Evolutionary conservation across 2,113 vertebrate species (phyloP).

Genomic region (Burhinus bistriatus): DNA sequence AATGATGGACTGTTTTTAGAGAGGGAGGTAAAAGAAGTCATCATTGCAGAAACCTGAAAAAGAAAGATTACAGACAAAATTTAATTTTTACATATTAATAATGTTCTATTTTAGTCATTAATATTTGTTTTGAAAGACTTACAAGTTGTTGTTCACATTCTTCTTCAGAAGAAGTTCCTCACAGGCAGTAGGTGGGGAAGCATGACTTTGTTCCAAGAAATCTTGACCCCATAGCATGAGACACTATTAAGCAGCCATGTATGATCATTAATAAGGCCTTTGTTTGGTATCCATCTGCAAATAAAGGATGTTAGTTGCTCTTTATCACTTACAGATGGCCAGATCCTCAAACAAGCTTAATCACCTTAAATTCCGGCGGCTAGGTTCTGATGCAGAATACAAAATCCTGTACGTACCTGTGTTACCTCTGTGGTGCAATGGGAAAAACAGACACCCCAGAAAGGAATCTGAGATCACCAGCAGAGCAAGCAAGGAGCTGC

Average conservation of each 20-base stretch:
- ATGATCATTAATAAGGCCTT: not conserved
- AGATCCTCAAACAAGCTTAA: not conserved
- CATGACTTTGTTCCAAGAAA: not conserved
- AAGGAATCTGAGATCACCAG: not conserved
- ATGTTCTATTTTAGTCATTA: not conserved
- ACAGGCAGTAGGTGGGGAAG: not conserved
- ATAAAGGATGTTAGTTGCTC: not conserved
- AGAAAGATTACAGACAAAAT: not conserved
- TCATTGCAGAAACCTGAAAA: not conserved
- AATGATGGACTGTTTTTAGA: not conserved
- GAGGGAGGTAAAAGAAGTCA: not conserved
- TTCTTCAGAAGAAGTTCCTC: not conserved
- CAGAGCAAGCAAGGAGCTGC: not conserved
- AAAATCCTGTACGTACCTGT: not conserved
- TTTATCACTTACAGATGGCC: not conserved
- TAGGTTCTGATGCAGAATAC: not conserved
- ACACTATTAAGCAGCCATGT: not conserved
- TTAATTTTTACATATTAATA: not conserved
- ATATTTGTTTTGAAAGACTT: not conserved
- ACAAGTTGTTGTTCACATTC: not conserved
- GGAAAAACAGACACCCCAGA: not conserved
- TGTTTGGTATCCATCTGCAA: not conserved
- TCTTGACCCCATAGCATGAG: not conserved
- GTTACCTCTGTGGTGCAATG: not conserved
- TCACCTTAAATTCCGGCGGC: not conserved